These are phyloP conservation scores for Amblyjoppa proteus DNA, from an alignment of 2,888 invertebrate species.

Conservation along the genomic window DNA sequence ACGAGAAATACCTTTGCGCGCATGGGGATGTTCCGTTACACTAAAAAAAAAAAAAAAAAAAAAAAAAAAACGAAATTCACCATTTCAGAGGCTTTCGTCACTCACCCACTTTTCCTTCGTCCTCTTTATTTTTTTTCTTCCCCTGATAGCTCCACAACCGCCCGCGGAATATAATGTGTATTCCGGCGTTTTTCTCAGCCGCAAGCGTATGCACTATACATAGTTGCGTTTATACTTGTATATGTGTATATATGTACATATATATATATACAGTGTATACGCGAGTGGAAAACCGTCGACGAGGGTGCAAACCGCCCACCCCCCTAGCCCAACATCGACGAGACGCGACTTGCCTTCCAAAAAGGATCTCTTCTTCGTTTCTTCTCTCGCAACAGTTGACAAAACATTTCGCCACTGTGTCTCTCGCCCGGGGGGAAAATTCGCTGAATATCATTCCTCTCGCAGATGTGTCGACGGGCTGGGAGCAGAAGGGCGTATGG, in stretches of 20 bases:
- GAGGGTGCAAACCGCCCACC: conserved; percentile 51
- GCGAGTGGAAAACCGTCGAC: conserved; percentile 54
- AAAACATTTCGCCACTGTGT: conserved; percentile 61
- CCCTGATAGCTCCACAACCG: conserved; percentile 25
- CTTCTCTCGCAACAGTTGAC: conserved; percentile 40
- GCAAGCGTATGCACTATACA: conserved; percentile 54
- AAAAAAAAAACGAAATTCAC: conserved; percentile 37
- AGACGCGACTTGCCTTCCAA: conserved; percentile 55
- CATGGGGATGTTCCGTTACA: conserved; percentile 21
- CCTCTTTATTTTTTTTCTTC: conserved; percentile 24
- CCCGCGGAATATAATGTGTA: conserved; percentile 55
- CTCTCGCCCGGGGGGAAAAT: conserved; percentile 41
- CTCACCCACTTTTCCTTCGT: conserved; percentile 59
- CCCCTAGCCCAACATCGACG: conserved; percentile 30
- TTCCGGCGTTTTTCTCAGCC: conserved; percentile 61
- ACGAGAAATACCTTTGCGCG: conserved; percentile 45
- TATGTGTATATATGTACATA: not conserved
- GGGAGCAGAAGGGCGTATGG: not conserved
- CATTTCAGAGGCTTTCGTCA: conserved; percentile 56
- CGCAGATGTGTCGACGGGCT: not conserved
- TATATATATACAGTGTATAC: not conserved
- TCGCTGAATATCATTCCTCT: conserved; percentile 31
- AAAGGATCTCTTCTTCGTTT: conserved; percentile 26
- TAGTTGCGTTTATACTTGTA: conserved; percentile 13
- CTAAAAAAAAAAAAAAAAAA: conserved; percentile 29